A percentile compares a stretch with the other conserved stretches of the same genome.
Conservation (phyloP, 2,113 vertebrate species). For the Axis porcinus region DNA sequence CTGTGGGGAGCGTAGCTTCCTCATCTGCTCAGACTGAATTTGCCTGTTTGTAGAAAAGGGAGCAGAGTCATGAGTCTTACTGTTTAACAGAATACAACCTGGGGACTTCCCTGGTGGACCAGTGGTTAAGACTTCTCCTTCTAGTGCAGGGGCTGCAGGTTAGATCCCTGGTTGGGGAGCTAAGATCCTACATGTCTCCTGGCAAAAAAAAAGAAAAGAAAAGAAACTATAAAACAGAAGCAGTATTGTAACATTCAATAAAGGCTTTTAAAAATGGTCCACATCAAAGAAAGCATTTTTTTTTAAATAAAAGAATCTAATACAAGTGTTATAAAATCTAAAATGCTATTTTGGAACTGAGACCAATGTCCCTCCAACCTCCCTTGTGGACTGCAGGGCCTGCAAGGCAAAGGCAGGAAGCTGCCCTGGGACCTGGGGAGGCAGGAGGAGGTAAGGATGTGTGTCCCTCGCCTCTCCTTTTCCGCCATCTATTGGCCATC, state of each 20-base stretch:
- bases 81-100: not conserved
- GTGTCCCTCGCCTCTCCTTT: not conserved
- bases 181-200: not conserved
- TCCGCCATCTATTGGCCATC: constrained; percentile 33
- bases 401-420: not conserved
- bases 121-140: not conserved
- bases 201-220: not conserved
- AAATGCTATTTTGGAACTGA: not conserved
- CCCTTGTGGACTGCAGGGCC: not conserved
- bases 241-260: not conserved
- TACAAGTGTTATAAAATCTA: not conserved
- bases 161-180: not conserved
- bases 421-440: not conserved
- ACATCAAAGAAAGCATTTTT: not conserved
- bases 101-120: not conserved
- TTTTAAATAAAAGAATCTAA: not conserved
- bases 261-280: not conserved
- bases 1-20: not conserved
- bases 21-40: not conserved
- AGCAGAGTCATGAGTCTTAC: not conserved
- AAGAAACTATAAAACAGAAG: not conserved
- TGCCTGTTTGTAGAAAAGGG: not conserved
- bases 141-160: not conserved
- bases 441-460: accelerated
- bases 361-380: not conserved